Conservation (phyloP, 2,888 invertebrate genomes). For the Geotrupes spiniger region DNA sequence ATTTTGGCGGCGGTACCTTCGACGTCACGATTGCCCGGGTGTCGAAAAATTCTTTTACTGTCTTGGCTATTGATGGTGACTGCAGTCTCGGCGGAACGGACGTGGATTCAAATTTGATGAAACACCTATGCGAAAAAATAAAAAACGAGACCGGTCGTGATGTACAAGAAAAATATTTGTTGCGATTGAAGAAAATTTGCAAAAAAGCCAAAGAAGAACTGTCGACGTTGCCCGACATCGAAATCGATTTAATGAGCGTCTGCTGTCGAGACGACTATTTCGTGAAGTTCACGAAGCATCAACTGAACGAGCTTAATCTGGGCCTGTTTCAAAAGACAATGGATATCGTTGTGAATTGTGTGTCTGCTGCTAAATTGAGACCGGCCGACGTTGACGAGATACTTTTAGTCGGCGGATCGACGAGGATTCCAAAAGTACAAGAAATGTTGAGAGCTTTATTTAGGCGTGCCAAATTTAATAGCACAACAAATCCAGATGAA, state of each 20-base stretch:
- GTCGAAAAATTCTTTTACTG: conserved; percentile 20
- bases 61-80: conserved; percentile 32
- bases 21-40: conserved; percentile 32
- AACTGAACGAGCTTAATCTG: conserved; percentile 30
- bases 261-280: conserved; percentile 8
- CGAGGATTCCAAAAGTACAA: conserved; percentile 34
- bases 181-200: conserved; percentile 27
- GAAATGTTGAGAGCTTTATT: conserved; percentile 29
- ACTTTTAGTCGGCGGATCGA: conserved; percentile 35
- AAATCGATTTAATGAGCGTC: conserved; percentile 25
- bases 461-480: conserved; percentile 34
- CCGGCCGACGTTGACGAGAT: conserved; percentile 31
- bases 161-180: too few relatives aligned
- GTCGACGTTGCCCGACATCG: too few relatives aligned
- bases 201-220: conserved; percentile 26
- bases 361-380: conserved; percentile 24
- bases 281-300: conserved; percentile 23
- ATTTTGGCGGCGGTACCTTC: conserved; percentile 36
- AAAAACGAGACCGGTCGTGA: too few relatives aligned
- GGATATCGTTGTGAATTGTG: conserved; percentile 25
- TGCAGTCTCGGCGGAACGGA: conserved; percentile 36
- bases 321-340: conserved; percentile 28
- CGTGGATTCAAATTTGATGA: conserved; percentile 28
- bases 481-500: too few relatives aligned
- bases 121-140: conserved; percentile 26